Evolutionary conservation across 2,113 vertebrate species (phyloP).

Genomic region (Ardeotis arabs): DNA sequence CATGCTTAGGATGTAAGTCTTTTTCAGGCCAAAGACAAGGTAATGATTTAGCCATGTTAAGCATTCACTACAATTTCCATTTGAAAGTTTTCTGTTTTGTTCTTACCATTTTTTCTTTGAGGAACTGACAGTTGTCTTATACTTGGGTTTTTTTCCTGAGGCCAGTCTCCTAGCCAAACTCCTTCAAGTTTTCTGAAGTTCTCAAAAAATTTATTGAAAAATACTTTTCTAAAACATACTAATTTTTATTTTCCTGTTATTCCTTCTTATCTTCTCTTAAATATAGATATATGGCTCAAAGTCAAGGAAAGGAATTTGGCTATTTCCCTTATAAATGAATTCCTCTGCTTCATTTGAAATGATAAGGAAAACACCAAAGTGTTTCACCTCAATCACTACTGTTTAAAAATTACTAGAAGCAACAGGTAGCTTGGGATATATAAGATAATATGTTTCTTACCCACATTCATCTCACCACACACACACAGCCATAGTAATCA

Average conservation of each 20-base stretch:
- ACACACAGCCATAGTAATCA: background rate
- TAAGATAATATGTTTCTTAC: background rate
- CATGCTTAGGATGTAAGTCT: too few species aligned
- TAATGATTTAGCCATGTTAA: background rate
- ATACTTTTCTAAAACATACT: too few species aligned
- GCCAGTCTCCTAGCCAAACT: too few species aligned
- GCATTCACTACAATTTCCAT: background rate
- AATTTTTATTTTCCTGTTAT: too few species aligned
- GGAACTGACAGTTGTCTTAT: too few species aligned
- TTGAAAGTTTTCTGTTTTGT: background rate
- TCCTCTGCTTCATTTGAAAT: background rate
- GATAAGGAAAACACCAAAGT: rapidly evolving
- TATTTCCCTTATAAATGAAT: background rate
- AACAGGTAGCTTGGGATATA: background rate
- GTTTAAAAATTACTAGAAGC: background rate
- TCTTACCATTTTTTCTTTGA: background rate
- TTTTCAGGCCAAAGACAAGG: background rate
- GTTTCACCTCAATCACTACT: rapidly evolving
- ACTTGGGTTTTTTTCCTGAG: background rate
- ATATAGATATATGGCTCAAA: too few species aligned
- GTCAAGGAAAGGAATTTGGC: background rate
- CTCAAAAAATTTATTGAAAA: too few species aligned
- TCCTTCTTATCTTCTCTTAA: too few species aligned
- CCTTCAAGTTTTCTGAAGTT: too few species aligned
- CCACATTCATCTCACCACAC: background rate